Percentiles rank a stretch among this genome's conserved stretches.
These are phyloP conservation scores for Sturmia bella DNA, from an alignment of 2,888 invertebrate genomes.

Conservation along the genomic window DNA sequence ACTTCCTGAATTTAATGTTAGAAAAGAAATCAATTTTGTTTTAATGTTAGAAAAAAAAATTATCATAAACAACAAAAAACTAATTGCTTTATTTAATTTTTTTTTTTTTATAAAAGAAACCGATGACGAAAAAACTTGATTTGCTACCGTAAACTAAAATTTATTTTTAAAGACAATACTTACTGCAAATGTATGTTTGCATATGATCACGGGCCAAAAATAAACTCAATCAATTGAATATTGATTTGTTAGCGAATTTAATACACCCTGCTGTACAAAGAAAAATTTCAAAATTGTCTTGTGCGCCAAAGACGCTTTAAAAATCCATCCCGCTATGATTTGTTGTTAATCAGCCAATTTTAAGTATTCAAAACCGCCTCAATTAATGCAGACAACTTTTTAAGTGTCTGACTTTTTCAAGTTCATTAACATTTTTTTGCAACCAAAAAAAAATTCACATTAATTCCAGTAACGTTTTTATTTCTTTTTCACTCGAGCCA, in stretches of 20 bases:
- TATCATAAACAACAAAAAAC: neutral
- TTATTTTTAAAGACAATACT: neutral
- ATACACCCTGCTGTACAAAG: neutral
- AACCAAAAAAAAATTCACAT: conserved; percentile 37
- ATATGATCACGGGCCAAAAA: conserved; percentile 19
- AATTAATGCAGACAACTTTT: conserved; percentile 18
- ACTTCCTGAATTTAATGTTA: too few species aligned
- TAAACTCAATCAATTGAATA: neutral
- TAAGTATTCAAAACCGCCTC: neutral
- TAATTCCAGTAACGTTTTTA: neutral
- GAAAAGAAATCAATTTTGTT: too few species aligned
- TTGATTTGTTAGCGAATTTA: neutral
- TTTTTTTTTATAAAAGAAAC: neutral
- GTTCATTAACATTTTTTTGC: conserved; percentile 63
- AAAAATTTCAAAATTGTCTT: neutral
- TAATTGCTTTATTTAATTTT: neutral
- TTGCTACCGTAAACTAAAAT: conserved; percentile 27
- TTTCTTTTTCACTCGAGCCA: conserved; percentile 20
- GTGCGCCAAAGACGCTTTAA: conserved; percentile 23
- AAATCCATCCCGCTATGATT: conserved; percentile 4
- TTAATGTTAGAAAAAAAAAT: too few species aligned
- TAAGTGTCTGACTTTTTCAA: conserved; percentile 42
- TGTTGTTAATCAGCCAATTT: neutral
- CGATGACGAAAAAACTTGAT: conserved; percentile 19
- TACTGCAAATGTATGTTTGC: too few species aligned